These are phyloP conservation scores for Orthonyx spaldingii DNA, from an alignment of 2,113 vertebrate genomes.

Conservation along the genomic window DNA sequence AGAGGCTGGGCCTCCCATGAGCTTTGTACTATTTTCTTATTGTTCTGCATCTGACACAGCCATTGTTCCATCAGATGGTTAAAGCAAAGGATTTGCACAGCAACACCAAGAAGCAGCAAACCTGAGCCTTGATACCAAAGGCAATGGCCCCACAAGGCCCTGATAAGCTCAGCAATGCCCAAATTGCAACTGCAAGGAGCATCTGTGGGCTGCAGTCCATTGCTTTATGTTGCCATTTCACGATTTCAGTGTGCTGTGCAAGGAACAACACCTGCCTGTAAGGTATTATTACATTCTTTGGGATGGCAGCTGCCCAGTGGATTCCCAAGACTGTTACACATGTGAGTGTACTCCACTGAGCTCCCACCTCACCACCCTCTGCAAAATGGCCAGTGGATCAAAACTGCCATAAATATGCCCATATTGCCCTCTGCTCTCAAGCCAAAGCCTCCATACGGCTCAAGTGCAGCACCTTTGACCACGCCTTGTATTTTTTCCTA, in stretches of 20 bases:
- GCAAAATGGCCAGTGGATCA: background rate
- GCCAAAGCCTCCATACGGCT: background rate
- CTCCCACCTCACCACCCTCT: background rate
- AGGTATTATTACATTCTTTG: background rate
- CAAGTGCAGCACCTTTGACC: background rate
- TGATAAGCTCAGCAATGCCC: background rate
- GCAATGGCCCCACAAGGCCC: background rate
- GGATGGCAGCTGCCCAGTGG: background rate
- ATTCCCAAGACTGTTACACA: background rate
- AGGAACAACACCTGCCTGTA: background rate
- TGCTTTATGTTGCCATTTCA: background rate
- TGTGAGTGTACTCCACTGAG: rapidly evolving
- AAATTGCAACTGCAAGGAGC: background rate
- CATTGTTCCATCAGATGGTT: background rate
- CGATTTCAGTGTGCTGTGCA: background rate
- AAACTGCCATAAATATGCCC: background rate
- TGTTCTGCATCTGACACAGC: background rate
- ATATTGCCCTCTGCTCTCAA: background rate
- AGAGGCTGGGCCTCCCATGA: background rate
- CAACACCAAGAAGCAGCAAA: background rate
- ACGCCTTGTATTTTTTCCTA: background rate
- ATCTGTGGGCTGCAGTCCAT: rapidly evolving
- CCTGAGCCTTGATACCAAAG: background rate
- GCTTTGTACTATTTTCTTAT: background rate
- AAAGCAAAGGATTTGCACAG: background rate